Evolutionary conservation across 2,113 vertebrate species (phyloP), one percentile per base, ranked within the genome.

Genomic region (Excalfactoria chinensis): DNA sequence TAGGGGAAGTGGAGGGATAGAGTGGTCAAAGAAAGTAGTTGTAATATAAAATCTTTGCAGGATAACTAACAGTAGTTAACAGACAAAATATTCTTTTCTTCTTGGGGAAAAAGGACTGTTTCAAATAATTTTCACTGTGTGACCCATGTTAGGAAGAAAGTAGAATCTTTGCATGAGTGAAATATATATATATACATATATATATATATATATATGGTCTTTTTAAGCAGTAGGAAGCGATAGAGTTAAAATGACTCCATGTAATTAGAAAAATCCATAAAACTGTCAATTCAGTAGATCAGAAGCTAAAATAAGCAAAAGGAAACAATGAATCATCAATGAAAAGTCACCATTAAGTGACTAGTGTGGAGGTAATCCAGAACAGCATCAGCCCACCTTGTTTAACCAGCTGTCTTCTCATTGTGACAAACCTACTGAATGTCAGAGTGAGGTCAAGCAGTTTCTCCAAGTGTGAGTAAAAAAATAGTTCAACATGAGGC

Each of bases 251-350:
- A 43, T 71, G 48, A 34, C 78, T 77, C 37, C 2, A 14, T 60
- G 78, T 87, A 48, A n/a, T 35, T 22, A 87, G 70, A 55, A 69
- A 43, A 86, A 69, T 14, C 26, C 67, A 40, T 89, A 49, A 70
- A 76, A 72, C 41, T 72, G 8, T 84, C 58, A 37, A 18, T 40
- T 32, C n/a, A 20, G 16, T 76, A 76, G 59, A 55, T 85, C 63
- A 92, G 74, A 92, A 93, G 48, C 28, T 84, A 46, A 93, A 80
- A 30, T 51, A 78, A 84, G 62, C 22, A 75, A 82, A 68, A 84
- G 21, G 59, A 79, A 92, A 78, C 59, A 76, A 28, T 79, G 59
- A 79, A 43, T 87, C 51, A 44, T 82, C 75, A 83, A 82, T 6
- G 3, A 67, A 72, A 72, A 62, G 13, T 68, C 40, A 84, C 62